phyloP scores from a whole-genome alignment of 2,113 vertebrate genomes.

The Neoarius graeffei region DNA sequence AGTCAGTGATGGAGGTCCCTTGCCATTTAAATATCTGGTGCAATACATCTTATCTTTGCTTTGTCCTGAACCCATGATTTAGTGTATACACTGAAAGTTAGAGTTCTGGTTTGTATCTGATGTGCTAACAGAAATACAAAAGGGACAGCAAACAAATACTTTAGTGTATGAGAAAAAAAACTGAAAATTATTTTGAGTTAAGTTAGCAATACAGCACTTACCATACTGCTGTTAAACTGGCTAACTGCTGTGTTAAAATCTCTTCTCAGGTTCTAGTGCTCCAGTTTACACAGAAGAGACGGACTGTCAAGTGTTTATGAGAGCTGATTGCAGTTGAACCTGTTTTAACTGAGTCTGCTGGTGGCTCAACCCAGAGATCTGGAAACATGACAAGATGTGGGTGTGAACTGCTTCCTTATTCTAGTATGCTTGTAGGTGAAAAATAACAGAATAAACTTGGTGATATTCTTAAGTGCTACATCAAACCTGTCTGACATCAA shows the following conservation, averaged over 20 bases:
- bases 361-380: neutral
- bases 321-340: constrained; percentile 19
- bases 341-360: constrained; percentile 34
- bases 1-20: constrained; percentile 58
- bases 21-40: constrained; percentile 65
- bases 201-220: constrained; percentile 6
- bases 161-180: neutral
- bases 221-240: neutral
- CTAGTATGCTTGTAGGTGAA: neutral
- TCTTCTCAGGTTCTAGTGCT: neutral
- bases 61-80: constrained; percentile 65
- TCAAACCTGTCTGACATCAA: neutral
- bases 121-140: constrained; percentile 5
- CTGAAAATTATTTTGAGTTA: neutral
- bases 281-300: neutral
- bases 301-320: constrained; percentile 3
- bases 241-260: neutral
- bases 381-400: neutral
- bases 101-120: neutral
- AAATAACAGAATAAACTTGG: neutral
- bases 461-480: neutral
- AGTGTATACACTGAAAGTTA: neutral
- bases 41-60: constrained; percentile 69
- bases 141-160: neutral
- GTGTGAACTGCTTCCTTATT: constrained; percentile 27